These are phyloP conservation scores for Chunga burmeisteri DNA, from an alignment of 2,113 vertebrate species.

Conservation along the genomic window DNA sequence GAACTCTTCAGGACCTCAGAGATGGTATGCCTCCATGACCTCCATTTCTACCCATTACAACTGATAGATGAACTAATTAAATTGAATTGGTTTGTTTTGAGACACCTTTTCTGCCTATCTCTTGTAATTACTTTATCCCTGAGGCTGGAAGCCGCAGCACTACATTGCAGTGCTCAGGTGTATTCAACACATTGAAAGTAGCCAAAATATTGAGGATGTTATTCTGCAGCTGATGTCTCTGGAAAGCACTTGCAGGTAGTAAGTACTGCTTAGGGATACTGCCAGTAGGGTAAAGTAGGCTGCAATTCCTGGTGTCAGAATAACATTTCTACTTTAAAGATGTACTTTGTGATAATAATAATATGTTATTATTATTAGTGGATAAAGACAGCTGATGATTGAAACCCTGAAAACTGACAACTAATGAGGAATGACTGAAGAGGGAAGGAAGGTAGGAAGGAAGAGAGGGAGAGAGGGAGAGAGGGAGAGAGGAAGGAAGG, in stretches of 20 bases:
- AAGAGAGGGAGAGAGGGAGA: neutral
- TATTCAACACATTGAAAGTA: neutral
- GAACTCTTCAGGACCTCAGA: neutral
- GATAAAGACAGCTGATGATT: neutral
- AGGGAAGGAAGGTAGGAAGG: neutral
- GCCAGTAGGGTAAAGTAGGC: neutral
- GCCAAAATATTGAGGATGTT: conserved; percentile 11
- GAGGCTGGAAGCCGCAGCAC: neutral
- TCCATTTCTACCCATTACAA: neutral
- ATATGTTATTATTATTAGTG: neutral
- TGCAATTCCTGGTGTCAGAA: neutral
- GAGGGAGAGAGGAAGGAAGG: neutral
- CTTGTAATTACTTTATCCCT: neutral
- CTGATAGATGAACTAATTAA: neutral
- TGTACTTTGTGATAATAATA: neutral
- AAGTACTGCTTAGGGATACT: neutral
- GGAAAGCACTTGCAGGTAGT: neutral
- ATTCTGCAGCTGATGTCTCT: neutral
- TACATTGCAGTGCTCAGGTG: neutral
- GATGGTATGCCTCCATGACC: neutral
- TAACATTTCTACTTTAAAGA: neutral
- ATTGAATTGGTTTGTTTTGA: neutral
- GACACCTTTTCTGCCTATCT: neutral
- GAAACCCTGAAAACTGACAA: neutral
- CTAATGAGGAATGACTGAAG: neutral